Conservation (phyloP, 2,888 invertebrate species). For the Spodoptera littoralis region DNA sequence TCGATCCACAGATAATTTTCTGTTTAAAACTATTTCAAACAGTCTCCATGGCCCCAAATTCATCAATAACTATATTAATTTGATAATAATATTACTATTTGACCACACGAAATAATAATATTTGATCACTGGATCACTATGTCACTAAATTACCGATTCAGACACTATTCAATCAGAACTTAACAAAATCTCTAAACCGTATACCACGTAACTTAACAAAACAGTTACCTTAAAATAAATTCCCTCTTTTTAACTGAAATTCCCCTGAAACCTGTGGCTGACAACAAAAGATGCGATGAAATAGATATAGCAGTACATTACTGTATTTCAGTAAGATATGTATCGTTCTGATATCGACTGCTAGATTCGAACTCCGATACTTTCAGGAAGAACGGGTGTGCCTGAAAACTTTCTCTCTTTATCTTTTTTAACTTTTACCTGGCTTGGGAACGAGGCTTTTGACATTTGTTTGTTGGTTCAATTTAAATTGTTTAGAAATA, state of each 20-base stretch:
- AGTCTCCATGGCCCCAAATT: no score
- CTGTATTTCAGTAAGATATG: conserved; percentile 58
- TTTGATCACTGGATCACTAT: no score
- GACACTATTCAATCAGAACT: no score
- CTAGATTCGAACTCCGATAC: conserved; percentile 57
- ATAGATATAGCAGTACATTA: conserved; percentile 30
- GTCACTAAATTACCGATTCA: no score
- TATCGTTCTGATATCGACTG: conserved; percentile 59
- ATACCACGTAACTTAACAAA: not conserved
- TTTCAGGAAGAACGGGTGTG: conserved; percentile 36
- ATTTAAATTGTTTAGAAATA: no score
- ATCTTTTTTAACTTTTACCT: not conserved
- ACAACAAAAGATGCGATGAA: conserved; percentile 45
- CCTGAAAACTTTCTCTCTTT: conserved; percentile 8
- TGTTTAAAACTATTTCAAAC: no score
- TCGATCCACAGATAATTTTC: no score
- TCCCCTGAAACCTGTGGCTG: conserved; percentile 29
- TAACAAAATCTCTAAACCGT: no score
- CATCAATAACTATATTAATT: no score
- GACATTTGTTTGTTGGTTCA: not conserved
- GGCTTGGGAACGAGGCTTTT: not conserved
- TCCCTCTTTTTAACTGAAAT: not conserved
- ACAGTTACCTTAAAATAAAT: not conserved
- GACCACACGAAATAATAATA: no score
- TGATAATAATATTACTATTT: no score